A percentile compares a stretch with the other conserved stretches of the same genome.
phyloP scores from a whole-genome alignment of 1,140 invertebrate genomes.

The Periplaneta americana region DNA sequence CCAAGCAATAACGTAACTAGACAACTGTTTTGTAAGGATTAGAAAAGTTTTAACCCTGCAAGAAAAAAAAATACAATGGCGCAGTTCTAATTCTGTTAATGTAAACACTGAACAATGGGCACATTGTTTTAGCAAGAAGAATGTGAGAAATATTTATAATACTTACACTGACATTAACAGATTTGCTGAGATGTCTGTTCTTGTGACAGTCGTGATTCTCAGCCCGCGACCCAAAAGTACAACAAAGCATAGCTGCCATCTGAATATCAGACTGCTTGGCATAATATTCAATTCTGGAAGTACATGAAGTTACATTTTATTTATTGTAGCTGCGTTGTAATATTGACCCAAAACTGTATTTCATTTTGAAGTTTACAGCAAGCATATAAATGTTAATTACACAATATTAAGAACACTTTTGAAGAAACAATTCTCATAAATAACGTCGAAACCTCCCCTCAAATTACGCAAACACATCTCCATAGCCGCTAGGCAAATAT shows the following conservation, averaged over 20 bases:
- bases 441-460: no score
- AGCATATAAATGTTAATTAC: no score
- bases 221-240: conserved; percentile 63
- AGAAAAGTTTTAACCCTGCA: no score
- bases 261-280: conserved; percentile 79
- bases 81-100: background rate
- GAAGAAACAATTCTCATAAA: no score
- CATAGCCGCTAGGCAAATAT: no score
- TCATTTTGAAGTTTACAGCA: no score
- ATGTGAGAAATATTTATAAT: conserved; percentile 5
- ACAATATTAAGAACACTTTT: no score
- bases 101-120: background rate
- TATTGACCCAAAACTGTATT: no score
- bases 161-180: conserved; percentile 47
- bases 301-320: background rate
- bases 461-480: no score
- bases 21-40: no score
- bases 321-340: no score
- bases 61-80: background rate
- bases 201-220: conserved; percentile 34
- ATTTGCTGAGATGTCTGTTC: conserved; percentile 37
- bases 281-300: conserved; percentile 68
- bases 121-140: background rate
- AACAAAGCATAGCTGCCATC: conserved; percentile 88
- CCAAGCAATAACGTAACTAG: no score